phyloP scores from a whole-genome alignment of 2,888 invertebrate genomes.

The Nemotelus nigrinus region DNA sequence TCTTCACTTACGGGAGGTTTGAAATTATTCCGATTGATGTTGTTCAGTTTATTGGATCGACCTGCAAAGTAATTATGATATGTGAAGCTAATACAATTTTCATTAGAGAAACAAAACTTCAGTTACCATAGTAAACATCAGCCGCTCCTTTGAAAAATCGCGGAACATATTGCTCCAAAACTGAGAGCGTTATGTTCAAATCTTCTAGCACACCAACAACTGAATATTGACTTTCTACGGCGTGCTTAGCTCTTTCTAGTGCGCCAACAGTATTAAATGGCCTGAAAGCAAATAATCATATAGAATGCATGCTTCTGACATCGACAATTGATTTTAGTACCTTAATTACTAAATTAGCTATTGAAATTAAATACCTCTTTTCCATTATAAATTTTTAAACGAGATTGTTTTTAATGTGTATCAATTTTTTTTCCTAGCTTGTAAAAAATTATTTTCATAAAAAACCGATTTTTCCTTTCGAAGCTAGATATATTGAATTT shows the following conservation, averaged over 20 bases:
- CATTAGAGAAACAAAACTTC: constrained; percentile 10
- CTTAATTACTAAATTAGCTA: neutral
- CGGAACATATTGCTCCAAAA: constrained; percentile 87
- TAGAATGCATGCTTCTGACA: neutral
- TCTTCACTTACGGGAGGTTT: constrained; percentile 86
- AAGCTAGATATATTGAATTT: no score
- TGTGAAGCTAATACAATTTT: constrained; percentile 27
- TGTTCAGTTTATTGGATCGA: constrained; percentile 78
- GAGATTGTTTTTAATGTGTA: no score
- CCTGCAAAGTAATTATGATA: constrained; percentile 67
- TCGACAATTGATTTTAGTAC: no score
- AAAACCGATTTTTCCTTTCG: no score
- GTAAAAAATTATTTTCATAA: no score
- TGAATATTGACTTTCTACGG: constrained; percentile 86
- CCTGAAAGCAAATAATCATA: constrained; percentile 64
- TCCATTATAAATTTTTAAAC: neutral
- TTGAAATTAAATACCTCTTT: neutral
- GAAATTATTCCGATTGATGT: constrained; percentile 86
- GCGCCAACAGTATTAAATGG: constrained; percentile 88
- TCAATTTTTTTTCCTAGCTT: no score
- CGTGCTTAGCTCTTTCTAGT: constrained; percentile 82
- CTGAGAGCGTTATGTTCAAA: constrained; percentile 83
- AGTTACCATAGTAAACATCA: constrained; percentile 79
- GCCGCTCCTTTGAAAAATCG: constrained; percentile 83
- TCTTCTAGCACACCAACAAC: constrained; percentile 91